phyloP scores from a whole-genome alignment of 2,113 vertebrate species.

The Heteronetta atricapilla region DNA sequence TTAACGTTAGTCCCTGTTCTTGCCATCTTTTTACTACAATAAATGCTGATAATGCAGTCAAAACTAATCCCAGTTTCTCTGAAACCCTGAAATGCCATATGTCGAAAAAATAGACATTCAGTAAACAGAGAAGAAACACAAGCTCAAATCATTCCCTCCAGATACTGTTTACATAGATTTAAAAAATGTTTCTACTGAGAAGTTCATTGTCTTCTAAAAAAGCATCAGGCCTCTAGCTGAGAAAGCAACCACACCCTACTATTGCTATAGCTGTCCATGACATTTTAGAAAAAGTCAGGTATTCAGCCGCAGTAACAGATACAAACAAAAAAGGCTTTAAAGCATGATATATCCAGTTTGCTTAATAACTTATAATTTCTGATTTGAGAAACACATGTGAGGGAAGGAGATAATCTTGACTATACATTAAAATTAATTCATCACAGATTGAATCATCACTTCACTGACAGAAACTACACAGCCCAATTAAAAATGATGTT shows the following conservation, averaged over 20 bases:
- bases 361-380: background rate
- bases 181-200: background rate
- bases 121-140: background rate
- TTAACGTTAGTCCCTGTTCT: background rate
- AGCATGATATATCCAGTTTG: background rate
- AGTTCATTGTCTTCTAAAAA: background rate
- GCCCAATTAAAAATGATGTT: background rate
- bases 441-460: background rate
- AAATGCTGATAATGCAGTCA: background rate
- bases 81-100: background rate
- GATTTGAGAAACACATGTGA: background rate
- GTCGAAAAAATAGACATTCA: background rate
- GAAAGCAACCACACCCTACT: background rate
- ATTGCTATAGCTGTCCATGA: background rate
- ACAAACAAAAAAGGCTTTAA: background rate
- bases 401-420: background rate
- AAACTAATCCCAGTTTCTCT: background rate
- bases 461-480: background rate
- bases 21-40: background rate
- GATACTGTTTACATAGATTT: background rate
- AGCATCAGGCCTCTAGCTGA: background rate
- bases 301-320: background rate
- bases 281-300: background rate
- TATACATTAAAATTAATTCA: background rate
- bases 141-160: background rate